Percentiles rank a stretch among this genome's conserved stretches.
Evolutionary conservation across 2,888 invertebrate genomes (phyloP).

Genomic region (Andrena trimmerana): DNA sequence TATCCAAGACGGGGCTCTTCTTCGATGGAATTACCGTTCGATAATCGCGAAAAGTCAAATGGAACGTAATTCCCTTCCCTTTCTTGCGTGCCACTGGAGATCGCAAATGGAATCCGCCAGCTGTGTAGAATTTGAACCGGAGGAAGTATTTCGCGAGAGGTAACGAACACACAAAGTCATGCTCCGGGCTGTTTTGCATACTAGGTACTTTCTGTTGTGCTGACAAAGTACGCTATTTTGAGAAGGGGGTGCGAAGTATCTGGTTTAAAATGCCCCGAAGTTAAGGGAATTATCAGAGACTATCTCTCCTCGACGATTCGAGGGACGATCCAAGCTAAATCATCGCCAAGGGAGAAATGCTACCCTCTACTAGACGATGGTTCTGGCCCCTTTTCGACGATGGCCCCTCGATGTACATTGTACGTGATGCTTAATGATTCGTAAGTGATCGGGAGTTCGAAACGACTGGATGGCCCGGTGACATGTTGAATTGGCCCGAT

Average conservation of each 20-base stretch:
- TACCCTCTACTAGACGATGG: neutral
- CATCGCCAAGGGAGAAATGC: neutral
- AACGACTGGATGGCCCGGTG: neutral
- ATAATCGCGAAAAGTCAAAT: slow-evolving; percentile 31
- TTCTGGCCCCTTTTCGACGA: neutral
- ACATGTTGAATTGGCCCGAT: slow-evolving; percentile 2
- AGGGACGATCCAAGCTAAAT: neutral
- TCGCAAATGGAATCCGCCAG: neutral
- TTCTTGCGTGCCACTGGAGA: neutral
- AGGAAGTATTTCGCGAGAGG: too few species aligned
- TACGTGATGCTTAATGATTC: slow-evolving; percentile 20
- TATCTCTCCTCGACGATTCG: too few species aligned
- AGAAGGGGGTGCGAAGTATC: too few species aligned
- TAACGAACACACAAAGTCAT: too few species aligned
- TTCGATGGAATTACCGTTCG: slow-evolving; percentile 27
- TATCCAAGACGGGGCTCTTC: neutral
- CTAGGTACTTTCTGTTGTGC: too few species aligned
- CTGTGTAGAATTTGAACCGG: too few species aligned
- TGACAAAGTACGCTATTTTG: too few species aligned
- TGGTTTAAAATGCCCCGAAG: too few species aligned
- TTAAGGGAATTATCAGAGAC: too few species aligned
- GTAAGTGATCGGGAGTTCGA: slow-evolving; percentile 16
- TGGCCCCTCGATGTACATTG: too few species aligned
- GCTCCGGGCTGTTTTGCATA: too few species aligned
- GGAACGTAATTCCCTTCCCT: slow-evolving; percentile 11